These are phyloP conservation scores for Cryptocephalus moraei DNA, from an alignment of 2,888 invertebrate species.

Conservation along the genomic window DNA sequence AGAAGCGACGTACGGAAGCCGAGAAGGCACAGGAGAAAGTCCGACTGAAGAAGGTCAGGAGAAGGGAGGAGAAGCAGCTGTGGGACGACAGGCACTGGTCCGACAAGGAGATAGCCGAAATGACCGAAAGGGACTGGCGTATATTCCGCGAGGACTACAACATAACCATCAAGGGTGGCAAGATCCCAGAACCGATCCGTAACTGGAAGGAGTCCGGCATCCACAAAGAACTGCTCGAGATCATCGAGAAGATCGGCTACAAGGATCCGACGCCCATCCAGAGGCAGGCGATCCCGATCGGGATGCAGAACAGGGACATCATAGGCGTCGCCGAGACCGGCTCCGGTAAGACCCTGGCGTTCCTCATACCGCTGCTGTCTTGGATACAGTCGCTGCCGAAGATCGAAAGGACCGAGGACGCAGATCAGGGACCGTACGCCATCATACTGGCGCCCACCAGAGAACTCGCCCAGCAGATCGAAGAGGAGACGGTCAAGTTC, in stretches of 20 bases:
- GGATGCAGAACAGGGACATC: slow-evolving; percentile 87
- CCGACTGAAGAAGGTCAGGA: slow-evolving; percentile 82
- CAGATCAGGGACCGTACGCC: slow-evolving; percentile 95
- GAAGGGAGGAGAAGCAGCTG: slow-evolving; percentile 94
- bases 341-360: slow-evolving; percentile 92
- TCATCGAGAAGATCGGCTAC: slow-evolving; percentile 90
- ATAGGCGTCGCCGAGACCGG: slow-evolving; percentile 97
- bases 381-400: slow-evolving; percentile 99
- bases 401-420: slow-evolving; percentile 81
- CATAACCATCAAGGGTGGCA: slow-evolving; percentile 95
- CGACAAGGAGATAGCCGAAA: slow-evolving; percentile 85
- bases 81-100: slow-evolving; percentile 99
- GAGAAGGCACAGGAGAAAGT: slow-evolving; percentile 95
- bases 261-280: slow-evolving; percentile 99
- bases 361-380: slow-evolving; percentile 89
- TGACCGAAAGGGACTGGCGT: slow-evolving; percentile 99
- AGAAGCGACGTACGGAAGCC: slow-evolving; percentile 88
- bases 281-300: slow-evolving; percentile 98
- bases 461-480: slow-evolving; percentile 98
- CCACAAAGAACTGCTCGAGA: slow-evolving; percentile 82
- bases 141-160: slow-evolving; percentile 99
- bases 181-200: slow-evolving; percentile 91
- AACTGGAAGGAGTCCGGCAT: slow-evolving; percentile 92
- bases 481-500: slow-evolving; percentile 97
- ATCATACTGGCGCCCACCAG: slow-evolving; percentile 99